Conservation (phyloP, 2,888 invertebrate genomes). For the Agonum fuliginosum region DNA sequence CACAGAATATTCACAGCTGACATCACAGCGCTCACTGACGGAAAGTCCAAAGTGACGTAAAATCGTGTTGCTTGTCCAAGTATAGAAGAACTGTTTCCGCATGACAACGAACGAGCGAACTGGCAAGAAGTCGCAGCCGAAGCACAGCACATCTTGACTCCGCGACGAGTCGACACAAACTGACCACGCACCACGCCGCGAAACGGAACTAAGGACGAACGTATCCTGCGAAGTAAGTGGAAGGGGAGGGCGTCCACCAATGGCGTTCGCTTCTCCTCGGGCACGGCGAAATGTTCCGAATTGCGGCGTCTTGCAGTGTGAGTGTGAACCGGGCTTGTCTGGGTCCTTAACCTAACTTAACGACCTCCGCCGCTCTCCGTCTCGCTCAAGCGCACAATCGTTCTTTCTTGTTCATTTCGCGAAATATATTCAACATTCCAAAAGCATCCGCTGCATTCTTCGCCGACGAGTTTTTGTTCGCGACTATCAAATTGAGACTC, state of each 20-base stretch:
- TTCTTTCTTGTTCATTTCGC: slow-evolving; percentile 56
- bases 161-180: slow-evolving; percentile 65
- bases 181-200: slow-evolving; percentile 69
- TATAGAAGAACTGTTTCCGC: neutral
- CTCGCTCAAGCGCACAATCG: slow-evolving; percentile 61
- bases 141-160: slow-evolving; percentile 4
- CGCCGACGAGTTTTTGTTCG: slow-evolving; percentile 42
- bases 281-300: slow-evolving; percentile 63
- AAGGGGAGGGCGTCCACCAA: slow-evolving; percentile 64
- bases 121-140: neutral
- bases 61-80: slow-evolving; percentile 19
- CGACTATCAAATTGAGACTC: slow-evolving; percentile 25
- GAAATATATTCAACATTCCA: slow-evolving; percentile 59
- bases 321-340: slow-evolving; percentile 72
- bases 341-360: slow-evolving; percentile 75
- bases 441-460: slow-evolving; percentile 58
- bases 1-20: slow-evolving; percentile 34
- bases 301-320: slow-evolving; percentile 66
- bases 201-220: slow-evolving; percentile 66
- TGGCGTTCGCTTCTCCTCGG: slow-evolving; percentile 64
- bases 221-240: slow-evolving; percentile 63
- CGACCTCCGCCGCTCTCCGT: slow-evolving; percentile 67
- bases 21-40: slow-evolving; percentile 11
- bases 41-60: slow-evolving; percentile 15
- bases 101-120: neutral